Base-by-base conservation (phyloP, 2,888 invertebrate genomes). In the Coelopa pilipes region DNA sequence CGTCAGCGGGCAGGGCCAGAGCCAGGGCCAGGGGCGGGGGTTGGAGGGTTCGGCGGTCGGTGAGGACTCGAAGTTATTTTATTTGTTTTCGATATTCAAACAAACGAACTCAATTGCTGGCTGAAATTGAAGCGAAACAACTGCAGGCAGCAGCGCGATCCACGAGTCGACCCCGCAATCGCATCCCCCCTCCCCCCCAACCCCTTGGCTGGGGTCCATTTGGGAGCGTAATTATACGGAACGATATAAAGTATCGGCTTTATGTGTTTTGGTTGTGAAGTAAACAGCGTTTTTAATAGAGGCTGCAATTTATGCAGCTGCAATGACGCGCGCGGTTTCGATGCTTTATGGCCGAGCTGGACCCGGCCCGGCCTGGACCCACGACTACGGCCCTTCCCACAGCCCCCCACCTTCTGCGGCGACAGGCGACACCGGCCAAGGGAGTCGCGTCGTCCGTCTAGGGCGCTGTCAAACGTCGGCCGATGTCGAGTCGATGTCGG, bases 201-300 rank as follows among this genome's bases (percentile, higher is more conserved):
- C 17, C 17, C 70, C 62, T 67, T 71, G 73, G 70, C 63, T 57
- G 67, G 65, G 57, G 12, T 45, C 63, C 76, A 78, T 76, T 79
- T 73, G 67, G 75, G 75, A 74, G 76, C 75, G 78, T 79, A 79
- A 80, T 80, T 80, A 79, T 76, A 72, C 72, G 76, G 75, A 78
- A 78, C 79, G 79, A 73, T 78, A 79, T 79, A 79, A 79, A 79
- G 75, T 78, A 77, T 77, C 76, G 71, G 76, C 75, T 80, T 78
- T 79, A 78, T 79, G 78, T 53, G 72, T 70, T 34, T 7, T 70
- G 53, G 34, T 50, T 34, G 17, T 24, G 34, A 45, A 45, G 63
- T 62, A 70, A 70, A 63, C 47, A 66, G 57, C 57, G 19, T 72
- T 66, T 65, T 63, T 74, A 66, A 55, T 73, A 34, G 67, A 57